Evolutionary conservation across 2,113 vertebrate genomes (phyloP), one percentile per base, ranked within the genome.

Genomic region (Sinocyclocheilus anophthalmus): DNA sequence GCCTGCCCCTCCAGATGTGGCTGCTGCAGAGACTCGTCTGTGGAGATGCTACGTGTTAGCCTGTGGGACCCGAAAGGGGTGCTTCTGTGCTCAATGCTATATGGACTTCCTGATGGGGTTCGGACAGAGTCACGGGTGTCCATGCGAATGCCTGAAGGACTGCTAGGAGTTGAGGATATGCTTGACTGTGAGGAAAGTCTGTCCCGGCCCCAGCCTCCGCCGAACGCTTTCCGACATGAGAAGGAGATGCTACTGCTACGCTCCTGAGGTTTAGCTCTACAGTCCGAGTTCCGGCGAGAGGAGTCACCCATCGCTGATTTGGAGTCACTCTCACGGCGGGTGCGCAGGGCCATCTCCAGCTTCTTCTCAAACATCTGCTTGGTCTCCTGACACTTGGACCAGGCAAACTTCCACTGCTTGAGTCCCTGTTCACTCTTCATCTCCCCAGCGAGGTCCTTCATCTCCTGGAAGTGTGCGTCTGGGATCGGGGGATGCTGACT

Each of bases 351-450:
- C 0, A 93, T 92, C 89, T 96, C 96, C 0, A 96, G 92, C 85
- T 96, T 97, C 92, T 94, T 96, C 88, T 96, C 95, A 76, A 97
- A 95, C 86, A 94, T 95, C 87, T 94, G 90, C 88, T 94, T 95
- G 67, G 95, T 96, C 88, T 97, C 96, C 91, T 97, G 96, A 88
- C 95, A 97, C 86, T 91, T 95, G 16, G 95, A 94, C 96, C 96
- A 96, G 1, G 96, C 95, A 2, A 95, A 93, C 77, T 94, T 95
- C 94, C 97, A 97, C 81, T 96, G 95, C 81, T 95, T 95, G 79
- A 96, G 93, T 4, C 95, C 95, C 50, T 90, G 90, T 4, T 96
- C 94, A 4, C 92, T 96, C 33, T 94, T 94, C 84, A 97, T 88
- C 80, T 95, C 95, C 0, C 93, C 93, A 11, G 96, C 96, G 86